Conservation (phyloP, 2,888 invertebrate species). For the Lepidochitona cinerea region DNA sequence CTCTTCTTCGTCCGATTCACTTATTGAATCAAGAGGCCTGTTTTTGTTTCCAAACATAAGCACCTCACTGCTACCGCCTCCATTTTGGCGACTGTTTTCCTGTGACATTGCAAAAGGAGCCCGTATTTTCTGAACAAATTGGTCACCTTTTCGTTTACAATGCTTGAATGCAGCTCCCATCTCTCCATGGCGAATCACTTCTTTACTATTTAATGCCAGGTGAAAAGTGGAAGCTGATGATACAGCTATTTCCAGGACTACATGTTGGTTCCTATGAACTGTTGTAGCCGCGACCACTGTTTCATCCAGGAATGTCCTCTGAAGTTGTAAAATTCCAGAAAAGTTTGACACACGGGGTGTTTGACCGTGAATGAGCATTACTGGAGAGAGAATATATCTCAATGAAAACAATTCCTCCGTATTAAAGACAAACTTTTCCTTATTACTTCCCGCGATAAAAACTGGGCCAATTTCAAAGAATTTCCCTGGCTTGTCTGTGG, state of each 20-base stretch:
- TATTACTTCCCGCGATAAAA: neutral
- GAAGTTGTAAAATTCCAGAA: neutral
- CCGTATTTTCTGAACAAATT: constrained; percentile 4
- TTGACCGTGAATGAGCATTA: constrained; percentile 5
- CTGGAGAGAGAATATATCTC: neutral
- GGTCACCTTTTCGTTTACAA: neutral
- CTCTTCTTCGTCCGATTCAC: too few species aligned
- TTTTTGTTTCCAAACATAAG: too few species aligned
- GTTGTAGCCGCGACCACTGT: neutral
- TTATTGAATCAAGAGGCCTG: too few species aligned
- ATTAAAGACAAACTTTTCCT: neutral
- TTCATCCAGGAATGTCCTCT: constrained; percentile 1
- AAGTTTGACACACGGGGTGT: neutral
- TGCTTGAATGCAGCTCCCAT: neutral
- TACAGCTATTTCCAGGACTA: neutral
- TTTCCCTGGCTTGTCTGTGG: neutral
- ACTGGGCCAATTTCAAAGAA: neutral
- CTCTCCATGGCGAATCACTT: neutral
- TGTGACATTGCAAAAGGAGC: neutral
- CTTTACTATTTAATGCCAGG: neutral
- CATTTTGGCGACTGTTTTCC: too few species aligned
- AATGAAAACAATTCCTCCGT: neutral
- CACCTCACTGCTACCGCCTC: too few species aligned
- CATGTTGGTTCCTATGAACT: neutral
- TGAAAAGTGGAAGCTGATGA: neutral